Base-by-base conservation (phyloP, 2,888 invertebrate species). In the Sclerodermus sp. region DNA sequence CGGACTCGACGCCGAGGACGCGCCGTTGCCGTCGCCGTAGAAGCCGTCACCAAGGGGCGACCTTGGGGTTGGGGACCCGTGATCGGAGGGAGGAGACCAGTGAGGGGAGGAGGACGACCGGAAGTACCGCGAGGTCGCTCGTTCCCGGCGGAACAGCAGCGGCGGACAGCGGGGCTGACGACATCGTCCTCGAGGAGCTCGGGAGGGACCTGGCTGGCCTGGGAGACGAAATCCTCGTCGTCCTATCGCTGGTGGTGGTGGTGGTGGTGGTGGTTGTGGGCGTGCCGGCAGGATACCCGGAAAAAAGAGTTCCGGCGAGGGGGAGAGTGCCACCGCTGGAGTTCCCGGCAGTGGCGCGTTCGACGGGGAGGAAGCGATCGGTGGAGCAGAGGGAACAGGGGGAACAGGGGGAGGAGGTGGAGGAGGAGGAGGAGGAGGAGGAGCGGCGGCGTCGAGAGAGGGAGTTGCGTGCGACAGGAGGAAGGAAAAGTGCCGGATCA, bases 71-170 rank as follows among this genome's bases (percentile, higher is more conserved):
- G n/a, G n/a, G n/a, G n/a, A n/a, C n/a, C n/a, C n/a, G n/a, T n/a
- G n/a, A n/a, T n/a, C 42, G 58, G 51, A 15, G 42, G 54, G 42
- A 44, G 45, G 53, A 34, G 37, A 36, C 41, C 16, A 12, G 3
- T 15, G 16, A 30, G 34, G 34, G 38, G 13, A 40, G n/a, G 37
- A 37, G 37, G 37, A 31, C 44, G 17, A 37, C 42, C 8, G 29
- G 31, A 30, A 34, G 34, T 32, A 18, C 18, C 14, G 34, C 15
- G 37, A 18, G 31, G 45, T 29, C 36, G 37, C 38, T 15, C 30
- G 34, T 42, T n/a, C 29, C 40, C 42, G 9, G 1, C 50, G 32
- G 17, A 1, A 6, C 34, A 9, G 12, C 45, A 31, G 13, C 30
- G 30, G 10, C 30, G 30, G 10, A 10, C 30, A 10, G 10, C 30